Evolutionary conservation across 2,888 invertebrate species (phyloP), one percentile per base, ranked within the genome.

Genomic region (Coenonympha arcania): DNA sequence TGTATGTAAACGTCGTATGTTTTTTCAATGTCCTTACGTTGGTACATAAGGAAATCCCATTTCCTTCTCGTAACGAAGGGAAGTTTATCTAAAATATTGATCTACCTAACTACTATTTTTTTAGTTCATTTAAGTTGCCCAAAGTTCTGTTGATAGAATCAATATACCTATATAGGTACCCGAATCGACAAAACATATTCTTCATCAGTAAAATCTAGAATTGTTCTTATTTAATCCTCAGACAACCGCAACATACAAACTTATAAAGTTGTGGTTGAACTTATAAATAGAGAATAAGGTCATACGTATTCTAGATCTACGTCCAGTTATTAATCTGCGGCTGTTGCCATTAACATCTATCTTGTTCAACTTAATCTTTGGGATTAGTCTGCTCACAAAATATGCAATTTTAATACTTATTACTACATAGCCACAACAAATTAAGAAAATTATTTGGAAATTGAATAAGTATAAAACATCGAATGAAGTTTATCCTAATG

Each of bases 81-180:
- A 82, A 72, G 74, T 80, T 72, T 68, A 59, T 52, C 61, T 67
- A 71, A 68, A 76, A 79, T 80, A 78, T 81, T 81, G 65, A 65
- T 65, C 56, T 66, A 56, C 56, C 50, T n/a, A 26, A 8, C 8
- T 0, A 9, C 9, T 28, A 8, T n/a, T 28, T 28, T 28, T 0
- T 4, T 28, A 2, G 9, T 11, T n/a, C n/a, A n/a, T n/a, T n/a
- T n/a, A n/a, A n/a, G n/a, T n/a, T n/a, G n/a, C n/a, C n/a, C n/a
- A n/a, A n/a, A n/a, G n/a, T n/a, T n/a, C n/a, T n/a, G n/a, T n/a
- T n/a, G n/a, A n/a, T n/a, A n/a, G n/a, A n/a, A n/a, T n/a, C n/a
- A n/a, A n/a, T n/a, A n/a, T n/a, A n/a, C n/a, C n/a, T n/a, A n/a
- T n/a, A n/a, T n/a, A n/a, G n/a, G n/a, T n/a, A n/a, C n/a, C n/a